Conservation (phyloP, 2,888 invertebrate species). For the Melipona bicolor region DNA sequence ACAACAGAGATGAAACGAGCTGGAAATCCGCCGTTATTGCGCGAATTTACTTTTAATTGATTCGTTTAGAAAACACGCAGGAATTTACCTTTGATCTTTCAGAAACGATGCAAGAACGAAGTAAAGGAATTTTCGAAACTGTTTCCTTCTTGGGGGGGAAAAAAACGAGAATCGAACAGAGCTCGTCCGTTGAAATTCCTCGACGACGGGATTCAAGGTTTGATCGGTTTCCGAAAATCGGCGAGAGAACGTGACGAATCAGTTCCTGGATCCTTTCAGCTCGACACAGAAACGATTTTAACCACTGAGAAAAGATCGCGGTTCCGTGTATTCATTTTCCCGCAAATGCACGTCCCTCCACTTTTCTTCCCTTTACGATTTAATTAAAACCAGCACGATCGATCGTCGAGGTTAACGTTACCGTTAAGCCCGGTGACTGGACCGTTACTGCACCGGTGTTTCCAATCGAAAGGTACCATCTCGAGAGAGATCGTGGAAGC, state of each 20-base stretch:
- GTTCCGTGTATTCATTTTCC: not conserved
- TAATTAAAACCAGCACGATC: slow-evolving; percentile 10
- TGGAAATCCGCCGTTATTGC: no score
- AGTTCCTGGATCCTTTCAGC: not conserved
- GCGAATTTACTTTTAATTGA: no score
- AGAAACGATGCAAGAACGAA: no score
- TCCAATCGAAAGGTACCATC: not conserved
- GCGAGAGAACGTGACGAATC: not conserved
- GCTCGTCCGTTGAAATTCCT: no score
- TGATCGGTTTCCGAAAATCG: not conserved
- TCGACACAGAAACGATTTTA: not conserved
- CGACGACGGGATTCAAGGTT: not conserved
- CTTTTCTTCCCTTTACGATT: not conserved
- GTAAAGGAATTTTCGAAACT: no score
- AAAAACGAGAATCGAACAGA: no score
- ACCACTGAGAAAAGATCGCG: not conserved
- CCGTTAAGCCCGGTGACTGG: not conserved
- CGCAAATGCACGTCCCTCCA: not conserved
- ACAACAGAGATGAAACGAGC: no score
- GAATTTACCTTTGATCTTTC: no score
- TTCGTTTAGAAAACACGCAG: no score
- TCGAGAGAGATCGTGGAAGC: not conserved
- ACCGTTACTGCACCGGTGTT: slow-evolving; percentile 16
- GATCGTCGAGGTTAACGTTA: slow-evolving; percentile 13
- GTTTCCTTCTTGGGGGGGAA: no score